Evolutionary conservation across 2,113 vertebrate genomes (phyloP), one percentile per base, ranked within the genome.

Genomic region (Hoplias malabaricus): DNA sequence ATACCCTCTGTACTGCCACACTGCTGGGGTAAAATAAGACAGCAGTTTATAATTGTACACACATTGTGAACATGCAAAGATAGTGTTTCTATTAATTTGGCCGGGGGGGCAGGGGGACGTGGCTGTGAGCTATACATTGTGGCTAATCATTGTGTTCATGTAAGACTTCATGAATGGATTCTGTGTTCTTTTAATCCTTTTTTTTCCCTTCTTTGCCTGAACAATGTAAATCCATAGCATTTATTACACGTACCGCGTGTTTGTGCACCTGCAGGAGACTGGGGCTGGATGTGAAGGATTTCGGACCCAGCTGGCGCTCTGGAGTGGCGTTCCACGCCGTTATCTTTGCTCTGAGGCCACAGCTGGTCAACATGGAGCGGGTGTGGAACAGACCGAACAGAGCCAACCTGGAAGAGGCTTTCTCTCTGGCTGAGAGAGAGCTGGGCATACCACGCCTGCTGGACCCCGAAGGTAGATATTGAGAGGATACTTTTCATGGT

Each of bases 351-450:
- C 95, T 99, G 73, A 94, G 93, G 3, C 98, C 98, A 1, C 93
- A 96, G 77, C 89, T 99, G 25, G 96, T 98, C 31, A 94, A 99
- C 86, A 92, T 99, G 89, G 94, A 98, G 19, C 94, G 77, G 42
- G 88, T 95, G 23, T 94, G 87, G 85, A 89, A 85, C 68, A 93
- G 92, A 77, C 83, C 95, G 14, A 97, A 98, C 75, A 88, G 89
- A 50, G 95, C 96, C 85, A 99, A 99, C 82, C 89, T 99, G 79
- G 94, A 96, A 80, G 94, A 96, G 56, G 98, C 97, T 2, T 99
- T 99, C 87, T 82, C 87, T 12, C 83, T 99, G 3, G 98, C 98
- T 2, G 97, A 99, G 86, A 90, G 75, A 7, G 93, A 98, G 61
- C 87, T 99, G 61, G 96, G 95, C 73, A 95, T 99, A 78, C 96